These are phyloP conservation scores for Dynastes grantii DNA, from an alignment of 2,888 invertebrate species.

Conservation along the genomic window DNA sequence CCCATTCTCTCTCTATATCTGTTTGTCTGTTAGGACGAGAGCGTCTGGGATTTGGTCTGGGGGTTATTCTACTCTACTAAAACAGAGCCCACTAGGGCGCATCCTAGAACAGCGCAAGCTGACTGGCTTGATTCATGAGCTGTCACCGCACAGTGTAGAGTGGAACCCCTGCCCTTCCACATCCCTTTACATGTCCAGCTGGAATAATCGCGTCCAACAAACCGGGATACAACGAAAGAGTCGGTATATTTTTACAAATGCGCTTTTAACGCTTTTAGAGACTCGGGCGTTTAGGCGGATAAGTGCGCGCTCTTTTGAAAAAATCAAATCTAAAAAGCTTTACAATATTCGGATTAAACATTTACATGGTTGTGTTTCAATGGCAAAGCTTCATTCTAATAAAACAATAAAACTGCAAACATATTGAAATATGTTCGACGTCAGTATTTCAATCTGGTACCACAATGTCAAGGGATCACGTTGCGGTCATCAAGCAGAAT, in stretches of 20 bases:
- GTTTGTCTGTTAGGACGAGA: slow-evolving; percentile 46
- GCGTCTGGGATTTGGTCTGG: slow-evolving; percentile 51
- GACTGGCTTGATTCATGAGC: slow-evolving; percentile 64
- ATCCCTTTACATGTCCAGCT: slow-evolving; percentile 56
- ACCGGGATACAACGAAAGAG: slow-evolving; percentile 48
- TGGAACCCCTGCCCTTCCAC: slow-evolving; percentile 61
- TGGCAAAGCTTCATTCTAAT: too few relatives aligned
- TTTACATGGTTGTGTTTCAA: too few relatives aligned
- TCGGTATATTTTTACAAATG: slow-evolving; percentile 43
- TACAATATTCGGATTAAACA: too few relatives aligned
- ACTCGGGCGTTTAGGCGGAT: neutral
- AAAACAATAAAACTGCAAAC: too few relatives aligned
- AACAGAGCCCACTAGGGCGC: slow-evolving; percentile 58
- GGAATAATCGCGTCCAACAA: slow-evolving; percentile 52
- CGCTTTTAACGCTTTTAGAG: slow-evolving; percentile 32
- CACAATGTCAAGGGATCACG: too few relatives aligned
- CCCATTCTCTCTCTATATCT: slow-evolving; percentile 36
- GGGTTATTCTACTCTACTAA: slow-evolving; percentile 44
- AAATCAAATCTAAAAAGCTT: neutral
- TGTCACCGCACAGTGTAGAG: slow-evolving; percentile 62
- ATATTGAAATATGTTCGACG: too few relatives aligned
- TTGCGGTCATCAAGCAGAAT: too few relatives aligned
- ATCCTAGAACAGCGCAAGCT: slow-evolving; percentile 59
- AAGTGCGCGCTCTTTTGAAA: slow-evolving; percentile 13
- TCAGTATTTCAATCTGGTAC: too few relatives aligned